Base-by-base conservation (phyloP, 2,888 invertebrate genomes). In the Cordylochernes scorpioides region DNA sequence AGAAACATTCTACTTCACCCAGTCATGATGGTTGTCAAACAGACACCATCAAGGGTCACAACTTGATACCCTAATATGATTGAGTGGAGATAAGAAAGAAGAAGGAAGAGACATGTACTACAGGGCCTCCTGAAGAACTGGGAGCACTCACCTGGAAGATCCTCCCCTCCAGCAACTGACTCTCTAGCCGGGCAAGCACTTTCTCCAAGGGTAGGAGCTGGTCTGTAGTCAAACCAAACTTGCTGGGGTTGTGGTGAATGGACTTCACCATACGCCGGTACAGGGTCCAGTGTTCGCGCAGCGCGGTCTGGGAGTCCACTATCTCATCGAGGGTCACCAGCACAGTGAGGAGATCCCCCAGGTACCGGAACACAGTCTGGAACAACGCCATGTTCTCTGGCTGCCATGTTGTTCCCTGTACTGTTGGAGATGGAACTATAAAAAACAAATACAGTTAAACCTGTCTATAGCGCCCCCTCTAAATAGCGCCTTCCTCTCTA, bases 261-360 rank as follows among this genome's bases (percentile, higher is more conserved):
- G 67, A 64, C 41, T 67, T 65, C 1, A 82, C 56, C 46, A 67
- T 65, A 51, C 72, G 65, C 46, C 68, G 65, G 46, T 77, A 84
- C 16, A 65, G 59, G 29, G 62, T 62, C 78, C 80, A 84, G 48
- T 72, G 71, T 45, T 67, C 55, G 29, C 62, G 56, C 26, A 68
- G 56, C 2, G 60, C 50, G 1, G 58, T 52, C 34, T 65, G 64
- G 28, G 54, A 53, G 25, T 58, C 58, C 18, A 71, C 52, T 13
- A 71, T 52, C 45, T 62, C 61, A 46, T 82, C 80, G 32, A 82
- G 54, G 9, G 57, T 58, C n/a, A 62, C 52, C 19, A 64, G 44
- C 6, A 58, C 45, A 3, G 52, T 44, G n/a, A 62, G 45, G 17
- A 63, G 39, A 31, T 57, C 52, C 8, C 56, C 58, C 25, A 63